Conservation (phyloP, 2,888 invertebrate species). For the Drosophila colorata region DNA sequence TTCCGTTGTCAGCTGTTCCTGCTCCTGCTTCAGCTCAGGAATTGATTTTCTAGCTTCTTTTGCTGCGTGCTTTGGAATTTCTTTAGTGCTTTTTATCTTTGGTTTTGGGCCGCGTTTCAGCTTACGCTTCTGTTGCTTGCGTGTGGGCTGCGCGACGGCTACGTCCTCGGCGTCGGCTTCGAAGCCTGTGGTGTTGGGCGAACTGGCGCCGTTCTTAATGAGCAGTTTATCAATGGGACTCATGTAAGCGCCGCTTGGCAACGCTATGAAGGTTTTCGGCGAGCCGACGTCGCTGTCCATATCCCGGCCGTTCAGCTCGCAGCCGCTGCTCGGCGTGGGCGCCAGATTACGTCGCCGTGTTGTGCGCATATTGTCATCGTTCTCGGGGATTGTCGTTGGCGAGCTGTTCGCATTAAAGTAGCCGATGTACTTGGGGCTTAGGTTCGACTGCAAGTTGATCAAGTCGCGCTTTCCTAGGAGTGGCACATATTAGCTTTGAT, state of each 20-base stretch:
- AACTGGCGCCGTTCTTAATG: conserved; percentile 79
- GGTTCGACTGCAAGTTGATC: conserved; percentile 79
- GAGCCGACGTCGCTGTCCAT: conserved; percentile 40
- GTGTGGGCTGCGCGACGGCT: background rate
- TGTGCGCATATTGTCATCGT: conserved; percentile 62
- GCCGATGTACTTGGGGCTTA: conserved; percentile 84
- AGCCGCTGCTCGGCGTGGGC: conserved; percentile 26
- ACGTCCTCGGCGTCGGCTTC: conserved; percentile 67
- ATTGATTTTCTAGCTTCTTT: background rate
- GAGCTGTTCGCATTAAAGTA: conserved; percentile 59
- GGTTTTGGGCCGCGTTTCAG: conserved; percentile 50
- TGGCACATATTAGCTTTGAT: conserved; percentile 7
- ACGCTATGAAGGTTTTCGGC: conserved; percentile 23
- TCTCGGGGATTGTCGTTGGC: conserved; percentile 45
- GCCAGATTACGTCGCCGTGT: conserved; percentile 60
- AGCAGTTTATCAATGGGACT: conserved; percentile 84
- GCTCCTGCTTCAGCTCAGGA: conserved; percentile 1
- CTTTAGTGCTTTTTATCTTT: conserved; percentile 17
- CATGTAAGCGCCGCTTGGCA: conserved; percentile 35
- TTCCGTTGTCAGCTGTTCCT: background rate
- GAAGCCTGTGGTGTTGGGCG: conserved; percentile 72
- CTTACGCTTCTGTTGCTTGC: conserved; percentile 58
- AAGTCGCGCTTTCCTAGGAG: conserved; percentile 73
- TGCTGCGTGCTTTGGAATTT: background rate
- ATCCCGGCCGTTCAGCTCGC: conserved; percentile 34